Percentiles rank a stretch among this genome's conserved stretches.
Evolutionary conservation across 2,888 invertebrate species (phyloP).

Genomic region (Tenthredo scrophulariae): DNA sequence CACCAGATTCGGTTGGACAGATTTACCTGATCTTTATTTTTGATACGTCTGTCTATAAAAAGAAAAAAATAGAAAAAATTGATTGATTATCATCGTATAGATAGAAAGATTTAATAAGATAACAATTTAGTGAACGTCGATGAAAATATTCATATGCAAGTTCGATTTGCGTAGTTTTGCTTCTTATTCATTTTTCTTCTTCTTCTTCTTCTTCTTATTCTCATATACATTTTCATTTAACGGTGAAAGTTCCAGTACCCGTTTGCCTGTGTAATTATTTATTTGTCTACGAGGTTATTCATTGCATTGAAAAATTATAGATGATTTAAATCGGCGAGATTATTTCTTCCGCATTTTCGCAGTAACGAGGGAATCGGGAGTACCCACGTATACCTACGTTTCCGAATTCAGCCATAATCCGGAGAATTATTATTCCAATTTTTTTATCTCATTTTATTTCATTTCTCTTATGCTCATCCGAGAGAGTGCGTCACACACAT

Average conservation of each 20-base stretch:
- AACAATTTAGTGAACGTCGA: neutral
- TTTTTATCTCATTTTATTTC: too few species aligned
- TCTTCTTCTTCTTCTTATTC: neutral
- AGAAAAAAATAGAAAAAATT: neutral
- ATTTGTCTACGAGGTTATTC: neutral
- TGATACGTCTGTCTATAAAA: neutral
- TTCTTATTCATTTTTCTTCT: neutral
- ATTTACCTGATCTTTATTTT: slow-evolving; percentile 2
- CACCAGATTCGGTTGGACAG: neutral
- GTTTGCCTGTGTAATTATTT: neutral
- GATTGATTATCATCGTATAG: neutral
- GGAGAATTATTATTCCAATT: neutral
- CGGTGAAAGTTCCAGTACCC: neutral
- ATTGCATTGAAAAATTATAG: too few species aligned
- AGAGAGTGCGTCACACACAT: neutral
- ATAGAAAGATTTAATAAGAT: neutral
- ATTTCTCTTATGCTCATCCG: neutral
- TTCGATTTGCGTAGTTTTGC: neutral
- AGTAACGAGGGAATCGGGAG: neutral
- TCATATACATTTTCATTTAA: neutral
- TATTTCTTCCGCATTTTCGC: neutral
- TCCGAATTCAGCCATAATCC: neutral
- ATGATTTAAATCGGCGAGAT: neutral
- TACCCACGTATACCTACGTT: neutral
- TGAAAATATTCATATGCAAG: neutral